Evolutionary conservation across 2,888 invertebrate genomes (phyloP), one percentile per base, ranked within the genome.

Genomic region (Apantesis nais): DNA sequence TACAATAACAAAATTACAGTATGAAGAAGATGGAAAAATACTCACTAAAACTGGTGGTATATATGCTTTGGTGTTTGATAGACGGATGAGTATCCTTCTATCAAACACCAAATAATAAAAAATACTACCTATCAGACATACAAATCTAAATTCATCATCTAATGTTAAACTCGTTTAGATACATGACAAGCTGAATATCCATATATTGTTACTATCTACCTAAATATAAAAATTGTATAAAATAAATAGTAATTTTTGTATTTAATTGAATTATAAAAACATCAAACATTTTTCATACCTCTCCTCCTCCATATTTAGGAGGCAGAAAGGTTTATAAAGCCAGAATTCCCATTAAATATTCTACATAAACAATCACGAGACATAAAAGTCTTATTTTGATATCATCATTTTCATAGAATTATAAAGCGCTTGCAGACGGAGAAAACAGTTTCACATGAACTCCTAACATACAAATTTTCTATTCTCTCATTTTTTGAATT

Each of bases 401-500:
- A 16, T 29, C 58, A 29, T 29, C 5, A 58, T 58, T 29, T 58
- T 58, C 29, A 58, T 58, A 58, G 29, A 29, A 44, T 44, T 29
- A 22, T 41, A 63, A 44, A 41, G 11, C 14, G 7, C 31, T 44
- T 44, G 31, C 12, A 29, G 65, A 52, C 34, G n/a, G 31, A 65
- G n/a, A 34, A 65, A 65, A 65, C 65, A 31, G n/a, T 65, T 48
- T 65, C 65, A 52, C 52, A 44, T 60, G 58, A 55, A 60, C 66
- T 60, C 34, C 41, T 65, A 52, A 34, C 65, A 52, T 12, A 52
- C 52, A 52, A 65, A 52, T 63, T 63, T 63, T 63, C 63, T 63
- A 63, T 63, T 63, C 63, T 63, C 63, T 63, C 12, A 44, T 41
- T 63, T 63, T 44, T 41, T 63, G 63, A 44, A 63, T 29, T 62